Conservation (phyloP, 2,888 invertebrate genomes). For the Eremobia ochroleuca region DNA sequence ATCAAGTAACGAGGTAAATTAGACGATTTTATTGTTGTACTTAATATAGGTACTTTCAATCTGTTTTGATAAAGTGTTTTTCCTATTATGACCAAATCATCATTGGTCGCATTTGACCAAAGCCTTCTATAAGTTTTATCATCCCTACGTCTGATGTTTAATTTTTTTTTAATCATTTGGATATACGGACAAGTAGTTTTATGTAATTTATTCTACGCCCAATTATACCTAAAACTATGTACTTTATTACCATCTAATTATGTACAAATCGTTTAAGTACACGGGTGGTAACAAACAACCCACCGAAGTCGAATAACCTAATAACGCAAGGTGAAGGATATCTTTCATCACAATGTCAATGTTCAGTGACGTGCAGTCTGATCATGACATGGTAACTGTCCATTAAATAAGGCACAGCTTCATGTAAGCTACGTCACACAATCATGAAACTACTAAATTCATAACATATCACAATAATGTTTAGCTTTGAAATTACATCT, state of each 20-base stretch:
- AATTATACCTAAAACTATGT: conserved; percentile 1
- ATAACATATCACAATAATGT: conserved; percentile 66
- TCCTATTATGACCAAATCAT: conserved; percentile 41
- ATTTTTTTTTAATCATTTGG: conserved; percentile 8
- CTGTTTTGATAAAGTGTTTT: conserved; percentile 46
- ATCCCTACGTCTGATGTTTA: not conserved
- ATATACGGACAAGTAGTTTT: conserved; percentile 6
- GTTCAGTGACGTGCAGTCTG: conserved; percentile 59
- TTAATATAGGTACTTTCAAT: conserved; percentile 26
- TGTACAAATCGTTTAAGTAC: conserved; percentile 48
- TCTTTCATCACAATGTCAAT: conserved; percentile 64
- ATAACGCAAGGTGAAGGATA: conserved; percentile 68
- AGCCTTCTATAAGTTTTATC: not conserved
- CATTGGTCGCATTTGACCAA: not conserved
- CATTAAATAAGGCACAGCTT: conserved; percentile 49
- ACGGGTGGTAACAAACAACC: conserved; percentile 40
- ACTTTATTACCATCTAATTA: conserved; percentile 39
- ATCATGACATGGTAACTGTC: conserved; percentile 67
- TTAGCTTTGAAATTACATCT: conserved; percentile 70
- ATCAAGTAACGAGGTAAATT: conserved; percentile 55
- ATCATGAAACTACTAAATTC: conserved; percentile 64
- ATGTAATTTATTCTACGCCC: conserved; percentile 18
- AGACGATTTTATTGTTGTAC: conserved; percentile 22
- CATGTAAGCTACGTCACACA: conserved; percentile 40
- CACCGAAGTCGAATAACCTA: conserved; percentile 54